These are phyloP conservation scores for Microcebus jonahi DNA, from an alignment of 2,113 vertebrate genomes.

Conservation along the genomic window DNA sequence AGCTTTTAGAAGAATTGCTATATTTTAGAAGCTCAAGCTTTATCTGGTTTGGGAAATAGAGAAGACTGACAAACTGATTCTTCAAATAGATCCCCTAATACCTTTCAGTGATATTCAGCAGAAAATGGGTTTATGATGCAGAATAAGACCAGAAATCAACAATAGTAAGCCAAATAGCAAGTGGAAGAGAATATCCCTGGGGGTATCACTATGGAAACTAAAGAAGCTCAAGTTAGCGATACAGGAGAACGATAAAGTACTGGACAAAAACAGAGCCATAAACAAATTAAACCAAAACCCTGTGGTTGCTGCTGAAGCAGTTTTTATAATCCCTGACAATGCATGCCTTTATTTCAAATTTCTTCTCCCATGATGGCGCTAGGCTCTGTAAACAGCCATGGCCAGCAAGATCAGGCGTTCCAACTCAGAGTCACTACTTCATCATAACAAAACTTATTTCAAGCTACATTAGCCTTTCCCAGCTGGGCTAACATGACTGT, in stretches of 20 bases:
- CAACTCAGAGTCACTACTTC: constrained; percentile 81
- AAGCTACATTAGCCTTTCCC: constrained; percentile 85
- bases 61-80: constrained; percentile 57
- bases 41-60: background rate
- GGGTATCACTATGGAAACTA: constrained; percentile 80
- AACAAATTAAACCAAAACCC: constrained; percentile 78
- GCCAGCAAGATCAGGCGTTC: constrained; percentile 69
- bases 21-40: constrained; percentile 59
- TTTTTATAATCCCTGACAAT: constrained; percentile 79
- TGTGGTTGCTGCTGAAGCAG: constrained; percentile 58
- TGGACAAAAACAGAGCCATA: constrained; percentile 53
- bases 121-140: constrained; percentile 75
- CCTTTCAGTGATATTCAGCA: constrained; percentile 72
- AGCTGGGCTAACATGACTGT: constrained; percentile 77
- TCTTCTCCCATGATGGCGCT: constrained; percentile 69
- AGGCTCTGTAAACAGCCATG: constrained; percentile 73
- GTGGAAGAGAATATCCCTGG: constrained; percentile 62
- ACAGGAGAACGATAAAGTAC: constrained; percentile 38
- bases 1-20: constrained; percentile 59
- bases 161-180: constrained; percentile 68
- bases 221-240: constrained; percentile 67
- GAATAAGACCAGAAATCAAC: constrained; percentile 70
- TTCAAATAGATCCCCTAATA: constrained; percentile 70
- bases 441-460: constrained; percentile 88
- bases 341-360: constrained; percentile 81